Base-by-base conservation (phyloP, 2,113 vertebrate genomes). In the Opisthocomus hoazin region DNA sequence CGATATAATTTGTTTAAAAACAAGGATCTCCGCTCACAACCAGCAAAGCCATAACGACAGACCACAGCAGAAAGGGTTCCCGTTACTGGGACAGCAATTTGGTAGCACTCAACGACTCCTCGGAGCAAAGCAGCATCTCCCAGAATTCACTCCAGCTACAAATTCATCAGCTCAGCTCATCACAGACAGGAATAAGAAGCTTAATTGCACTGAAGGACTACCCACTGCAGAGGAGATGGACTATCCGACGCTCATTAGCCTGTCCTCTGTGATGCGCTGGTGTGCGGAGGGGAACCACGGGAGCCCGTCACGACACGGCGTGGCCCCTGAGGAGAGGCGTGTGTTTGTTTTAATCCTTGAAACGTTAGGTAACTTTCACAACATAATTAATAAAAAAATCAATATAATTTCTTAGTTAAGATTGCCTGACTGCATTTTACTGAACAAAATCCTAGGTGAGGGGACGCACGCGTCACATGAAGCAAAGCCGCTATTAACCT, bases 111-210 rank as follows among this genome's bases (percentile, higher is more conserved):
- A 7, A 3, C 4, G n/a, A 29, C 15, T 37, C 57, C 6, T 4
- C 0, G 9, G 18, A 60, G 50, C 69, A 51, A 11, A 32, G 65
- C 8, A 36, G 60, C 15, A 70, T 36, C 45, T 41, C 51, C 39
- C 37, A 37, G 16, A 24, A 68, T 16, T 63, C 20, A 10, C 18
- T 13, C 53, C 20, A 2, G 16, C 7, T 23, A 73, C 12, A 8
- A 77, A 77, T 26, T 12, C 7, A 12, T 8, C 9, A 7, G 30
- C 7, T 30, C 13, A 11, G 2, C 56, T 65, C 37, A 15, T 2
- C 6, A 3, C 0, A 6, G 57, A 16, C 9, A 1, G 0, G 32
- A 48, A 63, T 5, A 22, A 12, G 37, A 15, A 48, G 37, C 39
- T 51, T n/a, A 39, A 65, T 48, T 61, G 60, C 45, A 16, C 27